phyloP scores from a whole-genome alignment of 2,113 vertebrate genomes.

The Cynoglossus semilaevis region DNA sequence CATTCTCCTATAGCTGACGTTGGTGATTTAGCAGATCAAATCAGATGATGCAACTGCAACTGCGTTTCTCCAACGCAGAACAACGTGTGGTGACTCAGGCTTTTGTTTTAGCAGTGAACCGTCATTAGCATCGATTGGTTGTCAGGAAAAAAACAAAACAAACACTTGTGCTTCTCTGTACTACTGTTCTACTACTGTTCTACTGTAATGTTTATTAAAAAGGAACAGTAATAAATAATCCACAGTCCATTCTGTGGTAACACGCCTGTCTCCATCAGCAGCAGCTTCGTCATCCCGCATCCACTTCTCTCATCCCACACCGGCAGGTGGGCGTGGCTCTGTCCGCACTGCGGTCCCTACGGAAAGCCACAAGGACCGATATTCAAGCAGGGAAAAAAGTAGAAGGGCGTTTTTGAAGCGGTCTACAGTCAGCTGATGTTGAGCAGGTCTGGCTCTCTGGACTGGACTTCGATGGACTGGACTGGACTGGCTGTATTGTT shows the following conservation, averaged over 20 bases:
- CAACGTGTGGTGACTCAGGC: conserved; percentile 18
- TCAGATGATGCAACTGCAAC: not conserved
- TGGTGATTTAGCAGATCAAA: conserved; percentile 61
- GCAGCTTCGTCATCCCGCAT: conserved; percentile 32
- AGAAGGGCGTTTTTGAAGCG: conserved; percentile 65
- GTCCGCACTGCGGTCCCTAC: conserved; percentile 96
- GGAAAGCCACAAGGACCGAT: conserved; percentile 80
- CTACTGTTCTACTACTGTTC: too few species aligned
- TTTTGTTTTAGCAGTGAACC: conserved; percentile 41
- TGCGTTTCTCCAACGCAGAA: not conserved
- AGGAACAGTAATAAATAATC: not conserved
- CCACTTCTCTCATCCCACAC: conserved; percentile 66
- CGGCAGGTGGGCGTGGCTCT: conserved; percentile 90
- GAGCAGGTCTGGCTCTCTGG: conserved; percentile 14
- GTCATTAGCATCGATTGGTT: conserved; percentile 7
- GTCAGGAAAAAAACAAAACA: not conserved
- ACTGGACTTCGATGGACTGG: not conserved
- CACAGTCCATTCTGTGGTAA: conserved; percentile 1
- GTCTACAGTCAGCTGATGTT: conserved; percentile 12
- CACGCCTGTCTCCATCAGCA: conserved; percentile 15
- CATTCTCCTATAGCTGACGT: conserved; percentile 5
- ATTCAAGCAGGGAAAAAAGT: conserved; percentile 39
- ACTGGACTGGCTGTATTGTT: too few species aligned
- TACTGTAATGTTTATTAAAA: not conserved
- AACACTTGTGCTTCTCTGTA: too few species aligned